Evolutionary conservation across 1,140 invertebrate species (phyloP), one percentile per base, ranked within the genome.

Genomic region (Heterodera schachtii): DNA sequence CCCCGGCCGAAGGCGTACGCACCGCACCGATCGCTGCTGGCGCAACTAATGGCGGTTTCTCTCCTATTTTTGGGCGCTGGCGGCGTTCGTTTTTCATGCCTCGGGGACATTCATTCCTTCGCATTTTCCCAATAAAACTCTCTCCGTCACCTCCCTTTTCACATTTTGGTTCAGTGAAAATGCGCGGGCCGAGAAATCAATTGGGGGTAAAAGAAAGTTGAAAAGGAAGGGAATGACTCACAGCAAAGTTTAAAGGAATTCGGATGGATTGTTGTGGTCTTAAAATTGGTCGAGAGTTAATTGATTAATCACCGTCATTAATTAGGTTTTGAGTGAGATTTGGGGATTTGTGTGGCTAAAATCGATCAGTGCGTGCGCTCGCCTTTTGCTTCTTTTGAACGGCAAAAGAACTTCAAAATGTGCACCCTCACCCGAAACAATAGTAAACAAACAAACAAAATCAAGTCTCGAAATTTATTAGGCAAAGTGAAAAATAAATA

Each of bases 401-500:
- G 19, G 13, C 57, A 64, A 64, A 64, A 11, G 57, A 64, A 16
- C 16, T 64, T 64, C 1, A 19, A 13, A 13, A 64, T 0, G 57
- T 19, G 13, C 13, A 11, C 13, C 57, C 16, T 64, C 11, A 3
- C 57, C 13, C 4, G 57, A 41, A 41, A 49, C 73, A 74, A 44
- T 7, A 74, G 73, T 46, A 41, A 74, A 74, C 7, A 74, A 74
- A 74, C 52, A 74, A 21, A 74, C 4, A 52, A 52, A 52, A 52
- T 64, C 3, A 74, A 47, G 19, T 31, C 52, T n/a, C 21, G 43
- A 31, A 57, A 41, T 3, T 5, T 43, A 46, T 74, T 43, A 74
- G 44, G n/a, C 21, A 74, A 74, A n/a, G 16, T 64, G 13, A 64
- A 64, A 60, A 60, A 60, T 16, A 16, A 19, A 19, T 13, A 19